A percentile compares a stretch with the other conserved stretches of the same genome.
phyloP scores from a whole-genome alignment of 2,113 vertebrate genomes.

The Sinocyclocheilus anshuiensis region DNA sequence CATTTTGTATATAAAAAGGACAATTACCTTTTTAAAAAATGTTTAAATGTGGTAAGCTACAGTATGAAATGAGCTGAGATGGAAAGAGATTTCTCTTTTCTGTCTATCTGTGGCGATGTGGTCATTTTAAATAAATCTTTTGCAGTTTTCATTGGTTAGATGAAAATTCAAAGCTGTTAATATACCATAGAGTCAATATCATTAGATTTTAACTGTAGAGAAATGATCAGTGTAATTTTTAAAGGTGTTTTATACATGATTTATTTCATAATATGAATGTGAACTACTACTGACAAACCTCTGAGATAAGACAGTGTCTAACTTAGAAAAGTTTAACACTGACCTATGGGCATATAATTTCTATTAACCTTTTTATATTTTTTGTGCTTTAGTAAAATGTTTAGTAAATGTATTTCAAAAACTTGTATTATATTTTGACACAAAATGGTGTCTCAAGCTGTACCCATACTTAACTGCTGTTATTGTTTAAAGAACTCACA shows the following conservation, averaged over 20 bases:
- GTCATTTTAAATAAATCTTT: background rate
- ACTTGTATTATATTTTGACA: background rate
- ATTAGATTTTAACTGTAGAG: background rate
- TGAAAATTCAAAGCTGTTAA: background rate
- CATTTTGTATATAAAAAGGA: background rate
- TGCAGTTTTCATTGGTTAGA: background rate
- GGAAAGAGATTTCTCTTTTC: background rate
- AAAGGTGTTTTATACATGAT: background rate
- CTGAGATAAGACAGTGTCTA: background rate
- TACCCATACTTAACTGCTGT: background rate
- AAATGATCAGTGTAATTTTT: background rate
- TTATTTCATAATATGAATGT: background rate
- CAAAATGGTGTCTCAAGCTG: background rate
- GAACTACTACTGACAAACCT: background rate
- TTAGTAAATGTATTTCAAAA: background rate
- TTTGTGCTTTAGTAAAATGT: background rate
- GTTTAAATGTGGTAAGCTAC: background rate
- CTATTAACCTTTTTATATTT: background rate
- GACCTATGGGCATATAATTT: background rate
- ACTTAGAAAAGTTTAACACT: background rate
- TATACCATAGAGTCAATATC: background rate
- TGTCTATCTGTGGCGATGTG: background rate
- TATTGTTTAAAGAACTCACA: background rate
- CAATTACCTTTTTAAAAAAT: background rate
- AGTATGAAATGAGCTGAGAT: background rate